These are phyloP conservation scores for Mythimna ferrago DNA, from an alignment of 2,888 invertebrate species.

Conservation along the genomic window DNA sequence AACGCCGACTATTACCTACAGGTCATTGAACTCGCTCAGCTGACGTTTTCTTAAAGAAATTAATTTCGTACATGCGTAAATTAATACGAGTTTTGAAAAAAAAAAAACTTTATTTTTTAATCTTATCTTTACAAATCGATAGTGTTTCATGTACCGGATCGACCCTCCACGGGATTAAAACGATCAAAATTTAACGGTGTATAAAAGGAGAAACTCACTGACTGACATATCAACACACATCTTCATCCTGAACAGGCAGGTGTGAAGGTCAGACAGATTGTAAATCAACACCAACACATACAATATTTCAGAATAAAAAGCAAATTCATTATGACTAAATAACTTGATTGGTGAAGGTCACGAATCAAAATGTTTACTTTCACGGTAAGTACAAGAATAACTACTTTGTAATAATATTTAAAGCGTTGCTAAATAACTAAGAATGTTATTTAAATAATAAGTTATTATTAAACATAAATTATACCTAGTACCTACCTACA, in stretches of 20 bases:
- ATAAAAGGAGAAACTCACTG: too few species aligned
- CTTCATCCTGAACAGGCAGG: background rate
- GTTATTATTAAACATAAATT: background rate
- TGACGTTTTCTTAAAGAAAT: too few species aligned
- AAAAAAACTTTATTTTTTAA: too few species aligned
- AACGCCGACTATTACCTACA: too few species aligned
- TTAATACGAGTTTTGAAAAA: too few species aligned
- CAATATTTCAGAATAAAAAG: background rate
- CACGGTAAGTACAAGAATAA: background rate
- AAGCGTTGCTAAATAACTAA: slow-evolving; percentile 12
- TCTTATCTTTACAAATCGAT: too few species aligned
- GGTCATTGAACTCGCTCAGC: too few species aligned
- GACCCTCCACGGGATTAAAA: too few species aligned
- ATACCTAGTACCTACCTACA: background rate
- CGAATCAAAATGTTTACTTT: slow-evolving; percentile 28
- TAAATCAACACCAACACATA: background rate
- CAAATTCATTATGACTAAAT: background rate
- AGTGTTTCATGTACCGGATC: too few species aligned
- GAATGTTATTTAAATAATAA: slow-evolving; percentile 7
- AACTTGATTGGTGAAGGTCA: slow-evolving; percentile 16
- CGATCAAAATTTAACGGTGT: too few species aligned
- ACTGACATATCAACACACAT: too few species aligned
- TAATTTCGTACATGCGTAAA: too few species aligned
- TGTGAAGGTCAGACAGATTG: background rate
- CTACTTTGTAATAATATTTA: slow-evolving; percentile 8